Evolutionary conservation across 2,113 vertebrate species (phyloP).

Genomic region (Clupea harengus): DNA sequence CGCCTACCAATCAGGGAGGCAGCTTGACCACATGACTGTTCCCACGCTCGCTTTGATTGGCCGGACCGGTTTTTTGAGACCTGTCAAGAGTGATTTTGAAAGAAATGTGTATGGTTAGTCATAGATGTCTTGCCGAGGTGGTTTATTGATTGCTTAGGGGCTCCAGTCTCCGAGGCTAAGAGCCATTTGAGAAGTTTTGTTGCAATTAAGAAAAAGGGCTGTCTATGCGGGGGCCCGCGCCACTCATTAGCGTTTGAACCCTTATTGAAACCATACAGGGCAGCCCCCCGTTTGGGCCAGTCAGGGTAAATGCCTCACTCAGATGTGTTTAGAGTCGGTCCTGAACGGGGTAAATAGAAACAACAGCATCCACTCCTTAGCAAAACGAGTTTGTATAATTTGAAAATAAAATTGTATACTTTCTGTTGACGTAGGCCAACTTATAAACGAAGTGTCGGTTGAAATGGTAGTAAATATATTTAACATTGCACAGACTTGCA

Average conservation of each 20-base stretch:
- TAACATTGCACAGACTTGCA: not conserved
- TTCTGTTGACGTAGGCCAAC: not conserved
- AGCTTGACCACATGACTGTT: conserved; percentile 58
- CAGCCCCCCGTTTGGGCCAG: not conserved
- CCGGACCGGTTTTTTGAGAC: conserved; percentile 33
- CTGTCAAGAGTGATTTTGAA: conserved; percentile 52
- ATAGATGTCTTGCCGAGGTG: conserved; percentile 50
- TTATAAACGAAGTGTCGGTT: not conserved
- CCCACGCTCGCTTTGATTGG: conserved; percentile 60
- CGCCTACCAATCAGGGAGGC: conserved; percentile 64
- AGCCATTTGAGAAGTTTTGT: conserved; percentile 52
- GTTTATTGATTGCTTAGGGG: conserved; percentile 55
- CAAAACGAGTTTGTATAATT: not conserved
- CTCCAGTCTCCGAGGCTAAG: conserved; percentile 42
- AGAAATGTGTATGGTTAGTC: conserved; percentile 53
- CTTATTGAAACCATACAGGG: conserved; percentile 53
- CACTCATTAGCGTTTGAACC: conserved; percentile 42
- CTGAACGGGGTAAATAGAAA: not conserved
- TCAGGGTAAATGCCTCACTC: not conserved
- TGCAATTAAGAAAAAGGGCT: conserved; percentile 55
- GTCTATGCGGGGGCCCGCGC: conserved; percentile 39
- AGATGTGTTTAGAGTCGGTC: not conserved
- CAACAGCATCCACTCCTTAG: not conserved
- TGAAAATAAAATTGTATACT: not conserved
- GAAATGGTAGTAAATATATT: not conserved